These are phyloP conservation scores for Drosophila teissieri DNA, from an alignment of 1,140 invertebrate genomes.

Conservation along the genomic window DNA sequence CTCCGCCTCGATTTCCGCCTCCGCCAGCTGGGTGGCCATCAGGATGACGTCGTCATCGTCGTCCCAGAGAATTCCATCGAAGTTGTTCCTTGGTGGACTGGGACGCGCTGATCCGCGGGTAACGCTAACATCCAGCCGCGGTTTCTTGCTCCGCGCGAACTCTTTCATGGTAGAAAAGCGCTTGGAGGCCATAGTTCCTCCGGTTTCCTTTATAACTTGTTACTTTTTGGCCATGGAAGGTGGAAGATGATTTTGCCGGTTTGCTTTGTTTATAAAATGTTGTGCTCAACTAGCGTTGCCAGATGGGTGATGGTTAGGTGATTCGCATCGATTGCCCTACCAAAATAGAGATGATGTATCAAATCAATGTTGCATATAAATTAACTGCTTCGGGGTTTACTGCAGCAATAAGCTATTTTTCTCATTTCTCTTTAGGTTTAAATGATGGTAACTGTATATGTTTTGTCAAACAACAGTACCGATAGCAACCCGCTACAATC, in stretches of 20 bases:
- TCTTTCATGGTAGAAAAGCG: conserved; percentile 64
- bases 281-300: too few relatives aligned
- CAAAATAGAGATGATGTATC: background rate
- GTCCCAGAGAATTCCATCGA: conserved; percentile 64
- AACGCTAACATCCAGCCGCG: conserved; percentile 67
- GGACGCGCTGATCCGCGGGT: conserved; percentile 16
- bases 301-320: too few relatives aligned
- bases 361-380: background rate
- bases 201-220: background rate
- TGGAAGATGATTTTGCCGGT: background rate
- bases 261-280: conserved; percentile 6
- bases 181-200: conserved; percentile 47
- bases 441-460: too few relatives aligned
- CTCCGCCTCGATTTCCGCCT: conserved; percentile 49
- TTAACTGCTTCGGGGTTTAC: too few relatives aligned
- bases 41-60: conserved; percentile 73
- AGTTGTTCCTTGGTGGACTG: conserved; percentile 29
- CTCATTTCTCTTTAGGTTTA: too few relatives aligned
- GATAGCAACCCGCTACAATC: too few relatives aligned
- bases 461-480: too few relatives aligned
- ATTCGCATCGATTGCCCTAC: background rate
- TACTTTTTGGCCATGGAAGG: background rate
- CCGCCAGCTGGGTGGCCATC: conserved; percentile 70
- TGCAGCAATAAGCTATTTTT: too few relatives aligned
- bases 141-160: conserved; percentile 61